Evolutionary conservation across 2,797 vertebrate species (phyloP).

Genomic region (Coracias cyanogaster): DNA sequence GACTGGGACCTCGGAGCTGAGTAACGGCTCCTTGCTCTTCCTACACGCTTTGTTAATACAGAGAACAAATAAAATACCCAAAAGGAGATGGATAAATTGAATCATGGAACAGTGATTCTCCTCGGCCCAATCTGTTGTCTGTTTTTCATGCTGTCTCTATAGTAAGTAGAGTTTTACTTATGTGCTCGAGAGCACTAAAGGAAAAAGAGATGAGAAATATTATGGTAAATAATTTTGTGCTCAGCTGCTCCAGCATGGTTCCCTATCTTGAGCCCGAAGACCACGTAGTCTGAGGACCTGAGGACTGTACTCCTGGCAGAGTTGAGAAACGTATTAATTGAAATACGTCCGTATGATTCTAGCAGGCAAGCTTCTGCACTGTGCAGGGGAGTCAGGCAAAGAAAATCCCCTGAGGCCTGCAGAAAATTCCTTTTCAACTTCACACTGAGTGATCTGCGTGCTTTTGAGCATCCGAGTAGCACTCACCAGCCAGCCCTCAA

Average conservation of each 20-base stretch:
- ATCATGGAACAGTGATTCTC: background rate
- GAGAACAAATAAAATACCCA: background rate
- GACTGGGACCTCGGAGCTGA: background rate
- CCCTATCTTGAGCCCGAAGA: background rate
- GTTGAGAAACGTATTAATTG: background rate
- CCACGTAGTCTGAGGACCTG: background rate
- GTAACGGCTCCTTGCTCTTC: background rate
- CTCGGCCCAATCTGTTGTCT: background rate
- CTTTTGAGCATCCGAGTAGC: background rate
- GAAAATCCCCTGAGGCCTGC: background rate
- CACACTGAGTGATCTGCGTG: background rate
- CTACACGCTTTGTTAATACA: background rate
- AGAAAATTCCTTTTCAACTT: background rate
- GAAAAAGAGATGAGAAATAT: background rate
- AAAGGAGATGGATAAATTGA: background rate
- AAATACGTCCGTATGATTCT: background rate
- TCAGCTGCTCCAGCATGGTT: background rate
- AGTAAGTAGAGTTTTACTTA: constrained; percentile 9
- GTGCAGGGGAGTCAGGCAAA: background rate
- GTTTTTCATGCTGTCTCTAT: background rate
- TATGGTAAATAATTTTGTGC: background rate
- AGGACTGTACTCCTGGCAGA: background rate
- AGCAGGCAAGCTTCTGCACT: background rate
- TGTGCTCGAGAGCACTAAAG: background rate
- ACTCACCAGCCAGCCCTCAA: background rate